Conservation (phyloP, 35 echinoderm and acorn worm genomes). For the Hemicentrotus pulcherrimus region DNA sequence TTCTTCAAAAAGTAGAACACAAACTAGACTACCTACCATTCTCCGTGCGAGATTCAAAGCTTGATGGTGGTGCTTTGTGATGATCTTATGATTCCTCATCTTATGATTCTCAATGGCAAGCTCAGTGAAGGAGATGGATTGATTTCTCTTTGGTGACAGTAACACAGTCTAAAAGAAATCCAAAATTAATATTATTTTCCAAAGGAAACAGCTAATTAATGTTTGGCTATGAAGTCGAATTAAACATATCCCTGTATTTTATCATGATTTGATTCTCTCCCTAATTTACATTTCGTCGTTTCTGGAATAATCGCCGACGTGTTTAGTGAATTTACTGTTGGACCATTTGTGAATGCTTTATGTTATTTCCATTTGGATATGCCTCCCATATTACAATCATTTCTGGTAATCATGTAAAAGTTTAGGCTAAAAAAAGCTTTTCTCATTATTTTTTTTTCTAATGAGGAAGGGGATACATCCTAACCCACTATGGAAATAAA, state of each 20-base stretch:
- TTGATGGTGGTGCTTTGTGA: neutral
- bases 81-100: neutral
- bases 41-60: neutral
- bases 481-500: too few relatives aligned
- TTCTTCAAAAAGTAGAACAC: neutral
- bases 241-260: neutral
- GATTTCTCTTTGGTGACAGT: neutral
- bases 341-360: too few relatives aligned
- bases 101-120: neutral
- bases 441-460: too few relatives aligned
- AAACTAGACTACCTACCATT: neutral
- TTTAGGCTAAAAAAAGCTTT: too few relatives aligned
- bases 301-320: too few relatives aligned
- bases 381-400: too few relatives aligned
- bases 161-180: neutral
- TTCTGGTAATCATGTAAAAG: too few relatives aligned
- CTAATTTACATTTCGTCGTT: neutral
- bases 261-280: neutral
- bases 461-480: too few relatives aligned
- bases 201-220: neutral
- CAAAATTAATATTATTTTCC: too few relatives aligned
- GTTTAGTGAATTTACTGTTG: too few relatives aligned
- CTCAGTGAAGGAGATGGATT: neutral
- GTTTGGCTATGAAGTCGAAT: neutral
- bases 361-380: too few relatives aligned